A percentile compares a stretch with the other conserved stretches of the same genome.
These are phyloP conservation scores for Lutjanus campechanus DNA, from an alignment of 2,797 vertebrate genomes.

Conservation along the genomic window DNA sequence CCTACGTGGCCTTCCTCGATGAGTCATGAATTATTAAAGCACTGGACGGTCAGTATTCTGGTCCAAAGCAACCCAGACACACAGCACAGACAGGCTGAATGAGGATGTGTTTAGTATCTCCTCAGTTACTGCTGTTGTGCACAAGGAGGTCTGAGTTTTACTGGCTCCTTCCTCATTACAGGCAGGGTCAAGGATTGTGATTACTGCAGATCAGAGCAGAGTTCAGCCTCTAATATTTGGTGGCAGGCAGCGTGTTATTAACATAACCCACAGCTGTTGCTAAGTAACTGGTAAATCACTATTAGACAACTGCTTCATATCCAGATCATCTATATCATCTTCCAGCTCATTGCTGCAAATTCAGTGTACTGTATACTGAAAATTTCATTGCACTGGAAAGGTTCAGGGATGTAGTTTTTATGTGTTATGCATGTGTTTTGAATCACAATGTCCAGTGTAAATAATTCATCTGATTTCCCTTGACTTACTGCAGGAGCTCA, in stretches of 20 bases:
- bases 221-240: conserved; percentile 37
- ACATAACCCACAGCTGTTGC: conserved; percentile 40
- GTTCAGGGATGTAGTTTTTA: background rate
- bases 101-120: background rate
- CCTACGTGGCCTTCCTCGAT: background rate
- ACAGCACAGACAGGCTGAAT: background rate
- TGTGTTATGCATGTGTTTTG: background rate
- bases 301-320: background rate
- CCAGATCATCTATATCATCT: conserved; percentile 1
- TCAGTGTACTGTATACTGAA: background rate
- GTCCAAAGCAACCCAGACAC: background rate
- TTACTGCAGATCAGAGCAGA: conserved; percentile 28
- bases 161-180: conserved; percentile 14
- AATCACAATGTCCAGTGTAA: background rate
- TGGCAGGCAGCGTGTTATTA: conserved; percentile 18
- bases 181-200: conserved; percentile 22
- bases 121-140: conserved; percentile 1
- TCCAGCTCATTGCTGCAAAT: background rate
- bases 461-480: background rate
- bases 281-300: conserved; percentile 47
- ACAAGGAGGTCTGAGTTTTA: background rate
- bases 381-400: background rate
- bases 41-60: background rate
- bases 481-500: background rate
- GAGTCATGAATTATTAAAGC: background rate